phyloP scores from a whole-genome alignment of 2,797 vertebrate genomes.

The Corythornis leucogaster region DNA sequence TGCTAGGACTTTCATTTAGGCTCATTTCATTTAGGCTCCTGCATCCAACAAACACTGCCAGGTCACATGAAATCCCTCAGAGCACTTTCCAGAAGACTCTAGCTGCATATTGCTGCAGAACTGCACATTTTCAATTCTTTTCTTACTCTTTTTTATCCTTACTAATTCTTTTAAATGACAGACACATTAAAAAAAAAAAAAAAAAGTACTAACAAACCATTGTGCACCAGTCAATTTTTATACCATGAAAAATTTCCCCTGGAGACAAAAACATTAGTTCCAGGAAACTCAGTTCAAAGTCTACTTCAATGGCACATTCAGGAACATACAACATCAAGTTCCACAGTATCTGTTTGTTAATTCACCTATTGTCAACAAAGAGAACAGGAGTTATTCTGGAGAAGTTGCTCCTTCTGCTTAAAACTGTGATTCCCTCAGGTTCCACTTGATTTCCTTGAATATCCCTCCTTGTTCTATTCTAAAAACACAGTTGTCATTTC shows the following conservation, averaged over 20 bases:
- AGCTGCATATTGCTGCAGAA: neutral
- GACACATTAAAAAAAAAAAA: neutral
- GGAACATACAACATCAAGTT: neutral
- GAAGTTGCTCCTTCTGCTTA: neutral
- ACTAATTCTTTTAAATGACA: neutral
- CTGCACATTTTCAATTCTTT: neutral
- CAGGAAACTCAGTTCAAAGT: neutral
- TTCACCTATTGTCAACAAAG: neutral
- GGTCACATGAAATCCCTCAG: neutral
- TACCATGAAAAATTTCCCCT: neutral
- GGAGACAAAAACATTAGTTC: neutral
- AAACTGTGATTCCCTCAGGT: neutral
- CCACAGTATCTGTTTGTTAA: neutral
- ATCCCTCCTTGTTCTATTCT: neutral
- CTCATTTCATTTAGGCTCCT: neutral
- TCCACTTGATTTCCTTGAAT: neutral
- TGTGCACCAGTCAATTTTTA: neutral
- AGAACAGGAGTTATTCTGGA: neutral
- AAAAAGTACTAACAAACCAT: neutral
- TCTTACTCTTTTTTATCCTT: neutral
- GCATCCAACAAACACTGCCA: neutral
- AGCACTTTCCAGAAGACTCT: neutral
- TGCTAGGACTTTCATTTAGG: neutral
- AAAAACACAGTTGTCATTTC: neutral
- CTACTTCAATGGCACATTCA: neutral